phyloP scores from a whole-genome alignment of 2,797 vertebrate species.

The Dallia pectoralis region DNA sequence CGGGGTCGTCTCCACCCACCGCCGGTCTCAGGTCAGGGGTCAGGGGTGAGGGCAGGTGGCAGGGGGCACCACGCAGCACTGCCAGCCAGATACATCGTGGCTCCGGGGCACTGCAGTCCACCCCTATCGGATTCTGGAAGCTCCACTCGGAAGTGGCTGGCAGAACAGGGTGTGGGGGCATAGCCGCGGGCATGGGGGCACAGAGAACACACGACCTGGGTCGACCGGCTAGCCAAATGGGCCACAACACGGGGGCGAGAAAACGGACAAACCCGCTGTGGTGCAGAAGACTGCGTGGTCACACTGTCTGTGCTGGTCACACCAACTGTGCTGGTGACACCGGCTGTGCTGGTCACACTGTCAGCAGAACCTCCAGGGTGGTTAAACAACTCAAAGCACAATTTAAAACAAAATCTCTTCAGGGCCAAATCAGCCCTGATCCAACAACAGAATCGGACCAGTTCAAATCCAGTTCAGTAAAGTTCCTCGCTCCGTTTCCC shows the following conservation, averaged over 20 bases:
- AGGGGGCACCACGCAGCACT: slow-evolving; percentile 68
- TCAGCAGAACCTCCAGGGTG: slow-evolving; percentile 5
- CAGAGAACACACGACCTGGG: slow-evolving; percentile 50
- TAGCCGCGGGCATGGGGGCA: slow-evolving; percentile 67
- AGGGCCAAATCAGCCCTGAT: background rate
- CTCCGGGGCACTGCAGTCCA: slow-evolving; percentile 91
- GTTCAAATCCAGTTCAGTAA: background rate
- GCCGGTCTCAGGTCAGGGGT: slow-evolving; percentile 35
- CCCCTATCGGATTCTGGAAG: slow-evolving; percentile 85
- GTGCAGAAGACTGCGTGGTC: slow-evolving; percentile 7
- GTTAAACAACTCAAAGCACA: background rate
- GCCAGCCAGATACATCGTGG: slow-evolving; percentile 94
- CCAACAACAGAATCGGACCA: background rate
- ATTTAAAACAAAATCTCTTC: background rate
- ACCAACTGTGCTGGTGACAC: slow-evolving; percentile 25
- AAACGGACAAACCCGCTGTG: background rate
- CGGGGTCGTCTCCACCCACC: slow-evolving; percentile 15
- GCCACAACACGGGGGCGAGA: slow-evolving; percentile 31
- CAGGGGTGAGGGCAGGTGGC: slow-evolving; percentile 24
- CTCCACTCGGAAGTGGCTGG: slow-evolving; percentile 77
- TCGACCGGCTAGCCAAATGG: slow-evolving; percentile 57
- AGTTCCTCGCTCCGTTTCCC: background rate
- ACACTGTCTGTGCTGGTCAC: slow-evolving; percentile 35
- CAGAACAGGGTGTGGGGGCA: slow-evolving; percentile 56
- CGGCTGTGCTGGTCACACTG: slow-evolving; percentile 31